Evolutionary conservation across 1,140 invertebrate genomes (phyloP).

Genomic region (Physella acuta): DNA sequence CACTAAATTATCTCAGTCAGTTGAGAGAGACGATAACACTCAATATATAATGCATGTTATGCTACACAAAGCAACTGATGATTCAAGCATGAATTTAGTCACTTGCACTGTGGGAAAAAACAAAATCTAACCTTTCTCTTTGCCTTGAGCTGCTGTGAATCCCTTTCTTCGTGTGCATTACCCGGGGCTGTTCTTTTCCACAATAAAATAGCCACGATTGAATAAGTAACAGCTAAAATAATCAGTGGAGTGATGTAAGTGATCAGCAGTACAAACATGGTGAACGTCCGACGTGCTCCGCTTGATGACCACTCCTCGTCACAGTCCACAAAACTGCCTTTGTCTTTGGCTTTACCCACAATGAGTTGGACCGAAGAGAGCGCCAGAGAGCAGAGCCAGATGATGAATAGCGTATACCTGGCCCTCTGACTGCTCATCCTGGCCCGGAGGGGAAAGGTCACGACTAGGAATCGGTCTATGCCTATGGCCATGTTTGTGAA

Average conservation of each 20-base stretch:
- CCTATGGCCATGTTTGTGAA: slow-evolving; percentile 57
- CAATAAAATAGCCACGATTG: slow-evolving; percentile 51
- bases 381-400: slow-evolving; percentile 60
- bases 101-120: no score
- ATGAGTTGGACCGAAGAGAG: slow-evolving; percentile 61
- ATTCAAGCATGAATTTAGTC: no score
- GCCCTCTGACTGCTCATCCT: slow-evolving; percentile 40
- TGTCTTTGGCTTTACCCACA: slow-evolving; percentile 53
- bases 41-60: no score
- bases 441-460: slow-evolving; percentile 49
- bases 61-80: no score
- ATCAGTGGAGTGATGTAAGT: slow-evolving; percentile 63
- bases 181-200: slow-evolving; percentile 63
- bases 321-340: slow-evolving; percentile 28
- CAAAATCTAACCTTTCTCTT: slow-evolving; percentile 62
- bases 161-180: slow-evolving; percentile 61
- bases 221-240: slow-evolving; percentile 62
- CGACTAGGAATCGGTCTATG: slow-evolving; percentile 51
- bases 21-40: no score
- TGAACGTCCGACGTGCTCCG: slow-evolving; percentile 55
- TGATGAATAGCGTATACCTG: slow-evolving; percentile 55
- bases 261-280: slow-evolving; percentile 60
- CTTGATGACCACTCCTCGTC: slow-evolving; percentile 45
- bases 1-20: no score
- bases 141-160: slow-evolving; percentile 59